A percentile compares a stretch with the other conserved stretches of the same genome.
Evolutionary conservation across 37 sponge, comb jelly and placozoan species (phyloP).

Genomic region (Sycon ciliatum): DNA sequence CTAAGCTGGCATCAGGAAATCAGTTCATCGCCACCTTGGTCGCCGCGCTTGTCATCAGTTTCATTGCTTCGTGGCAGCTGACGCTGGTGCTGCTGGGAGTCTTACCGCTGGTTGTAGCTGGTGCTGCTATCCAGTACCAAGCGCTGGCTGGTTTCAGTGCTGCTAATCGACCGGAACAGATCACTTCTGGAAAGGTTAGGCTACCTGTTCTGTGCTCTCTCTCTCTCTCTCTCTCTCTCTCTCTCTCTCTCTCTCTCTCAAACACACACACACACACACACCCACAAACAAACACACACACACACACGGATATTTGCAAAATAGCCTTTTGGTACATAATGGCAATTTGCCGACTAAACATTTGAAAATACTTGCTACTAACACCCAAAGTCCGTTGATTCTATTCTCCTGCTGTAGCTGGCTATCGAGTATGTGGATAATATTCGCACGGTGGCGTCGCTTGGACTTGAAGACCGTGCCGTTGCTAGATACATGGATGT

Average conservation of each 20-base stretch:
- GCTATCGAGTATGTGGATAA: slow-evolving; percentile 44
- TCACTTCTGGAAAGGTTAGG: too few relatives aligned
- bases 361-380: too few relatives aligned
- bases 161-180: too few relatives aligned
- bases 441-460: slow-evolving; percentile 59
- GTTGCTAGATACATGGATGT: too few relatives aligned
- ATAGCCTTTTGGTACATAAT: too few relatives aligned
- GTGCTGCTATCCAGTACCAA: slow-evolving; percentile 30
- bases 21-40: slow-evolving; percentile 47
- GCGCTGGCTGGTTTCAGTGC: slow-evolving; percentile 39
- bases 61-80: slow-evolving; percentile 56
- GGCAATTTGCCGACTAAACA: too few relatives aligned
- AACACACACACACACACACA: too few relatives aligned
- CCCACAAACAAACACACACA: slow-evolving; percentile 43
- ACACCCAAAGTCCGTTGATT: too few relatives aligned
- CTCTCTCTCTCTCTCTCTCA: too few relatives aligned
- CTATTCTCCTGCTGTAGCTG: too few relatives aligned
- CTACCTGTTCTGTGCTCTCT: too few relatives aligned
- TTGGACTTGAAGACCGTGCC: slow-evolving; percentile 57
- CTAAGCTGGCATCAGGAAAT: slow-evolving; percentile 50
- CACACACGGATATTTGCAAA: slow-evolving; percentile 58
- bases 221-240: too few relatives aligned
- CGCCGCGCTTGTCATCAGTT: slow-evolving; percentile 46
- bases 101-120: slow-evolving; percentile 47
- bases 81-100: slow-evolving; percentile 50